Percentiles rank a stretch among this genome's conserved stretches.
Conservation (phyloP, 2,797 vertebrate species). For the Pipistrellus pygmaeus region DNA sequence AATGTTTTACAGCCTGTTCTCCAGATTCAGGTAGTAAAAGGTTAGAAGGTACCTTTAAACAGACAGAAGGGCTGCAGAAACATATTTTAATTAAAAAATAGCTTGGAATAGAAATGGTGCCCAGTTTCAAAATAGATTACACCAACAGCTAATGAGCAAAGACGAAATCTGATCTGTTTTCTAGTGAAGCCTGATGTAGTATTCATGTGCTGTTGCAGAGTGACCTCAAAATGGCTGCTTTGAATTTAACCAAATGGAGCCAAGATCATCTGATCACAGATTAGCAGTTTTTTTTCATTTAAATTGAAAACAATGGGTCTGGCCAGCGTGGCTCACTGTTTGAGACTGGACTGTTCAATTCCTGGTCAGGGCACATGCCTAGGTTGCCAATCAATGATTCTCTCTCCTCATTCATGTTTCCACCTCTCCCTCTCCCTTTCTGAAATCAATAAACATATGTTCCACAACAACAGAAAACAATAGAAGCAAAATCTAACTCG, state of each 20-base stretch:
- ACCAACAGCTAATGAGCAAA: slow-evolving; percentile 63
- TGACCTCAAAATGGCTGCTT: slow-evolving; percentile 49
- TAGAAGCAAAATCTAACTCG: not conserved
- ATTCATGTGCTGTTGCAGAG: not conserved
- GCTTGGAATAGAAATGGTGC: slow-evolving; percentile 30
- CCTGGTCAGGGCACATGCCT: too few relatives aligned
- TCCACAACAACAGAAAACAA: not conserved
- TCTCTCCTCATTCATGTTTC: too few relatives aligned
- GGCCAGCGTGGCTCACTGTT: too few relatives aligned
- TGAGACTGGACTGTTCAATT: too few relatives aligned
- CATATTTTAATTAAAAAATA: slow-evolving; percentile 83
- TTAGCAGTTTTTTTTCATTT: slow-evolving; percentile 44
- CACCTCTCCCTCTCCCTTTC: too few relatives aligned
- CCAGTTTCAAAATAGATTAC: slow-evolving; percentile 42
- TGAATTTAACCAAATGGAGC: slow-evolving; percentile 7
- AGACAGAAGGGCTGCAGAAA: slow-evolving; percentile 72
- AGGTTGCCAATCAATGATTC: too few relatives aligned
- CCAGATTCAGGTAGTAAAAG: slow-evolving; percentile 85
- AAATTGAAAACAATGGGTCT: not conserved
- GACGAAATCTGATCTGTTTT: slow-evolving; percentile 35
- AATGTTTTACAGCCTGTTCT: slow-evolving; percentile 83
- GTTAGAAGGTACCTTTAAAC: slow-evolving; percentile 70
- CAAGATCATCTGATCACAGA: slow-evolving; percentile 13
- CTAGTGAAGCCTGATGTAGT: not conserved
- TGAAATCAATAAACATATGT: too few relatives aligned